Conservation (phyloP, 2,888 invertebrate genomes). For the Alentia gelatinosa region DNA sequence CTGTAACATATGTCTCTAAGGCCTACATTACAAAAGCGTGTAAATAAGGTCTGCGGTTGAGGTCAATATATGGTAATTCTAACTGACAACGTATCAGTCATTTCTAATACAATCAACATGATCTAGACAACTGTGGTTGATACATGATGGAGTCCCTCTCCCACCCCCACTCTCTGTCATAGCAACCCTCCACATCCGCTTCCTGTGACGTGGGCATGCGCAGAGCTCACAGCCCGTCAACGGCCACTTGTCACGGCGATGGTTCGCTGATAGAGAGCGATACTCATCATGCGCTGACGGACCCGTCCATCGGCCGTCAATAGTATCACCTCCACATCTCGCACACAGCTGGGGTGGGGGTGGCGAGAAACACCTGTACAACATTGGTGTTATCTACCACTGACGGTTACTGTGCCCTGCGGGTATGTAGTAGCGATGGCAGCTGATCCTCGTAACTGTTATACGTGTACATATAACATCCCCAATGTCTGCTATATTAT, state of each 20-base stretch:
- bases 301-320: neutral
- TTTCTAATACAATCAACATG: neutral
- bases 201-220: too few species aligned
- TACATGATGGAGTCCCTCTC: too few species aligned
- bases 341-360: neutral
- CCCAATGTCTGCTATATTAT: too few species aligned
- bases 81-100: neutral
- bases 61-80: neutral
- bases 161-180: neutral
- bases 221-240: neutral
- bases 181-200: neutral
- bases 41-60: neutral
- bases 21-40: neutral
- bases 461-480: too few species aligned
- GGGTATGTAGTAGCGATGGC: neutral
- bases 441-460: neutral
- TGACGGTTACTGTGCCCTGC: neutral
- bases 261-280: neutral
- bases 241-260: neutral
- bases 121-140: neutral
- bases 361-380: neutral
- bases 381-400: neutral
- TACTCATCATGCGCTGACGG: neutral
- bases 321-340: neutral
- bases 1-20: neutral